Evolutionary conservation across 1,140 invertebrate species (phyloP).

Genomic region (Anagrus nilaparvatae): DNA sequence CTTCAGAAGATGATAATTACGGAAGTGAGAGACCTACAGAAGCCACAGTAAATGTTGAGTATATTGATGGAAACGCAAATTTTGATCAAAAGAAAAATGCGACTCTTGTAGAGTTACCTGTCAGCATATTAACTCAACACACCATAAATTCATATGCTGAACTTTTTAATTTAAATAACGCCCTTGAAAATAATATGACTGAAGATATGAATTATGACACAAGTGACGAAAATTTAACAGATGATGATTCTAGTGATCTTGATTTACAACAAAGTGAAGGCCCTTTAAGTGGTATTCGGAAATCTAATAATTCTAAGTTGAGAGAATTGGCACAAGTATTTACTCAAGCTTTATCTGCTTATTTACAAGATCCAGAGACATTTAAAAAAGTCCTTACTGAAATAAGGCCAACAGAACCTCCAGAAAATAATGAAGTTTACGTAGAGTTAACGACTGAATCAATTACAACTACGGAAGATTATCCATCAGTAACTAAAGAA

Average conservation of each 20-base stretch:
- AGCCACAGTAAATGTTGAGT: constrained; percentile 1
- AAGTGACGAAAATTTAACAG: constrained; percentile 34
- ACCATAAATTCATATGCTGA: constrained; percentile 35
- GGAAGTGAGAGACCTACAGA: constrained; percentile 10
- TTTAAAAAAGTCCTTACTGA: constrained; percentile 64
- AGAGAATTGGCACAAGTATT: constrained; percentile 72
- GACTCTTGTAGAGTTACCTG: constrained; percentile 27
- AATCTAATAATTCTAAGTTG: constrained; percentile 48
- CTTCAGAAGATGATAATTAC: constrained; percentile 46
- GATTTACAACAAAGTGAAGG: constrained; percentile 51
- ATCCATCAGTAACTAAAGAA: constrained; percentile 46
- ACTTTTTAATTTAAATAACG: constrained; percentile 39
- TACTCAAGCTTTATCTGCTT: constrained; percentile 67
- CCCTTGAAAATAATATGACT: constrained; percentile 31
- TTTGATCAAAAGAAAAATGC: constrained; percentile 14
- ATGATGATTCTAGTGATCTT: constrained; percentile 47
- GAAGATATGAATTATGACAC: constrained; percentile 34
- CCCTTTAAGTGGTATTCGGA: constrained; percentile 42
- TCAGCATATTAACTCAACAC: constrained; percentile 31
- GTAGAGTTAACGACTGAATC: constrained; percentile 23
- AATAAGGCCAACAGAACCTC: constrained; percentile 66
- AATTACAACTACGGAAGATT: constrained; percentile 33
- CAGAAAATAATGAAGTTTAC: constrained; percentile 34
- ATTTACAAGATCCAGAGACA: constrained; percentile 66
- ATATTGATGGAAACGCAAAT: constrained; percentile 6